These are phyloP conservation scores for Orgyia antiqua DNA, from an alignment of 2,888 invertebrate species.

Conservation along the genomic window DNA sequence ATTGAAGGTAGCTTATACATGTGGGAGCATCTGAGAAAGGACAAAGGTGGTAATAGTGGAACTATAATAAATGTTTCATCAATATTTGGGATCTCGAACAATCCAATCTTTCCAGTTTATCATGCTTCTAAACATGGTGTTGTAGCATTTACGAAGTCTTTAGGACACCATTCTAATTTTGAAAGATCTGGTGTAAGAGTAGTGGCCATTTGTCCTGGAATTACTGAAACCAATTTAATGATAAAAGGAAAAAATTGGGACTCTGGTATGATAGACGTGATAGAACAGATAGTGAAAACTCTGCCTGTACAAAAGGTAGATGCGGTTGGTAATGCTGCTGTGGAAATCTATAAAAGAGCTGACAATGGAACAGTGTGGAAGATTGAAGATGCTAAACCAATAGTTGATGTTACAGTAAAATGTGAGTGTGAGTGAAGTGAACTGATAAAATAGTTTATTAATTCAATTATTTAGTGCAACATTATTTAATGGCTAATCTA, in stretches of 20 bases:
- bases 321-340: constrained; percentile 18
- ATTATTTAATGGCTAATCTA: too few relatives aligned
- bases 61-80: constrained; percentile 80
- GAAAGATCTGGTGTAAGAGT: constrained; percentile 46
- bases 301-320: constrained; percentile 33
- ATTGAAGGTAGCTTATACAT: constrained; percentile 60
- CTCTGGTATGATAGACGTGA: background rate
- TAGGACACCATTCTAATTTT: constrained; percentile 49
- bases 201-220: constrained; percentile 21
- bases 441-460: too few relatives aligned
- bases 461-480: too few relatives aligned
- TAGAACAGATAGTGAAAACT: constrained; percentile 5
- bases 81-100: constrained; percentile 53
- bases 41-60: constrained; percentile 75
- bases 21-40: constrained; percentile 70
- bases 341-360: constrained; percentile 24
- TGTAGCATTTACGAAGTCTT: constrained; percentile 56
- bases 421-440: too few relatives aligned
- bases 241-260: constrained; percentile 3
- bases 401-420: constrained; percentile 2
- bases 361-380: constrained; percentile 19
- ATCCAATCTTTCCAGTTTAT: constrained; percentile 11
- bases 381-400: constrained; percentile 13
- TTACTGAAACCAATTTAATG: constrained; percentile 6
- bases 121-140: constrained; percentile 70